Base-by-base conservation (phyloP, 2,888 invertebrate species). In the Conchocele bisecta region DNA sequence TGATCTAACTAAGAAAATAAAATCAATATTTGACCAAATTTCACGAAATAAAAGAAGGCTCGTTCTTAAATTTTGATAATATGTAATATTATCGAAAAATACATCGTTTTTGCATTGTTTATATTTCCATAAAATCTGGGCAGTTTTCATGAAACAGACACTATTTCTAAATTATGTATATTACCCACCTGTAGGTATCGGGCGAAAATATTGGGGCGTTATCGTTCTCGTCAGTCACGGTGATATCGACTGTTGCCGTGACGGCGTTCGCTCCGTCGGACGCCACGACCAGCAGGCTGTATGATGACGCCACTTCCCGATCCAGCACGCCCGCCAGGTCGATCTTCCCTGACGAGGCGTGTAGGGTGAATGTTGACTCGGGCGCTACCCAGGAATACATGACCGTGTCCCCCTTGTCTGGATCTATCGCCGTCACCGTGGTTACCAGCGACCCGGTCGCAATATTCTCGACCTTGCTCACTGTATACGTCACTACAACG, bases 191-290 rank as follows among this genome's bases (percentile, higher is more conserved):
- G 60, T 80, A 80, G 31, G 76, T 50, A 7, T 31, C 58, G 20
- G 79, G 68, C 20, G 51, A 64, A 37, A 73, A 72, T 17, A 67
- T 39, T 20, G 79, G 75, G 13, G 65, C 41, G 42, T 77, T 70
- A 33, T 89, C 89, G 69, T 89, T 89, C 20, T 79, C 83, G 58
- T 89, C 89, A 1, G 75, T 75, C 6, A 89, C 83, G 1, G 82
- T 82, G 7, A 89, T 24, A 6, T 42, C 65, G 13, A 89, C 81
- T 3, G 79, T 82, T 6, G 85, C 81, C 1, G 82, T 82, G 4
- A 60, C 75, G n/a, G 69, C 29, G 13, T 57, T 73, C 9, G 69
- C 58, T 4, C 74, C 81, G 61, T 87, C 88, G 7, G 63, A 68
- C 7, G 84, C 88, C n/a, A 53, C 42, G 6, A 86, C 81, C 13